Evolutionary conservation across 2,797 vertebrate species (phyloP).

Genomic region (Galagoides demidoff): DNA sequence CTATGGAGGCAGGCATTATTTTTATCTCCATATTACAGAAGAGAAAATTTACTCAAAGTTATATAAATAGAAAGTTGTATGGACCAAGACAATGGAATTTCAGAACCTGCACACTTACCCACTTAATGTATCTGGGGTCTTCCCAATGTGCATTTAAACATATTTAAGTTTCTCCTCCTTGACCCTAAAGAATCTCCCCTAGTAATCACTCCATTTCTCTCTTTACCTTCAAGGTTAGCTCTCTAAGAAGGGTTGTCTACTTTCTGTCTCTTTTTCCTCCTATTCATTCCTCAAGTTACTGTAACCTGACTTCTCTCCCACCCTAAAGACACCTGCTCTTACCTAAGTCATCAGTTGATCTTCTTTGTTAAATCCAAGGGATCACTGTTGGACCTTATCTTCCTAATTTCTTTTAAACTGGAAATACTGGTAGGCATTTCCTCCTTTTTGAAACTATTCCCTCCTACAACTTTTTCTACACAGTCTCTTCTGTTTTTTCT

Average conservation of each 20-base stretch:
- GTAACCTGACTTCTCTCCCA: not conserved
- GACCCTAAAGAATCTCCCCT: not conserved
- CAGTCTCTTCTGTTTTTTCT: not conserved
- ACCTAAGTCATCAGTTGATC: not conserved
- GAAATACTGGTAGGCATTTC: not conserved
- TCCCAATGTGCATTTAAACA: not conserved
- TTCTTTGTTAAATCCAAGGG: not conserved
- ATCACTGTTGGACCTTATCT: not conserved
- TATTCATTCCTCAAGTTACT: not conserved
- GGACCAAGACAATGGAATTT: not conserved
- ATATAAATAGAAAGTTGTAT: not conserved
- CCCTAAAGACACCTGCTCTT: not conserved
- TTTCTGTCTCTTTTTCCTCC: not conserved
- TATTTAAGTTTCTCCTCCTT: not conserved
- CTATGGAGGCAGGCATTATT: not conserved
- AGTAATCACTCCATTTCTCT: not conserved
- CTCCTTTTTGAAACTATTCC: not conserved
- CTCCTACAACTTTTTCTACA: not conserved
- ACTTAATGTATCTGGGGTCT: not conserved
- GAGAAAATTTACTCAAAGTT: not conserved
- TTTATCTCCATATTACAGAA: not conserved
- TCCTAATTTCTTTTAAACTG: not conserved
- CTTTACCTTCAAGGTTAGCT: not conserved
- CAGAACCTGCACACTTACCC: not conserved
- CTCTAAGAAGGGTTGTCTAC: not conserved